A percentile compares a stretch with the other conserved stretches of the same genome.
These are phyloP conservation scores for Dicranocentrus wangi DNA, from an alignment of 2,888 invertebrate genomes.

Conservation along the genomic window DNA sequence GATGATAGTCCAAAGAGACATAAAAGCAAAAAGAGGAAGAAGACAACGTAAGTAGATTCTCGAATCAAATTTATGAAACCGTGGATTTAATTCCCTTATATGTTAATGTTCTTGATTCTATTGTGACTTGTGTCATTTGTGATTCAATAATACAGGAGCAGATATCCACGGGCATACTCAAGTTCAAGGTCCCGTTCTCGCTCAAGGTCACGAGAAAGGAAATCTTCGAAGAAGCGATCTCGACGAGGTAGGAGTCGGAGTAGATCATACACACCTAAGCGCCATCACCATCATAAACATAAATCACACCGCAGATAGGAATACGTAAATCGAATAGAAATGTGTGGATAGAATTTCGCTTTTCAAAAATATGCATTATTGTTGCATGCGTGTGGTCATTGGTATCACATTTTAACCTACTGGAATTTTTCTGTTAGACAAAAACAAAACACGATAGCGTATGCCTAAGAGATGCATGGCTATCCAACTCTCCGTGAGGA, in stretches of 20 bases:
- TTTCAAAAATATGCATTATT: no score
- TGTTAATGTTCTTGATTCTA: not conserved
- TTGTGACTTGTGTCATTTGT: conserved; percentile 14
- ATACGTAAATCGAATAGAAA: not conserved
- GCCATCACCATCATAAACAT: conserved; percentile 66
- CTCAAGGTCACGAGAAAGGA: conserved; percentile 71
- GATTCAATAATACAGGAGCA: conserved; percentile 52
- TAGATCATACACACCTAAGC: conserved; percentile 64
- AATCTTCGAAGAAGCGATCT: conserved; percentile 61
- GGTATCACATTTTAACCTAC: not conserved
- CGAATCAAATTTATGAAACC: no score
- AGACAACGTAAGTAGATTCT: conserved; percentile 73
- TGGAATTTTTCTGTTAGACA: not conserved
- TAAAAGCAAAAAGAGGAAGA: conserved; percentile 74
- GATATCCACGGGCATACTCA: conserved; percentile 72
- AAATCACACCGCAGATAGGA: conserved; percentile 60
- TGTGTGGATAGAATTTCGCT: no score
- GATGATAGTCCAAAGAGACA: conserved; percentile 74
- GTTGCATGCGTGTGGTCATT: no score
- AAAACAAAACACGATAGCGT: no score
- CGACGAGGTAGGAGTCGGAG: conserved; percentile 64
- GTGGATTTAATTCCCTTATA: not conserved
- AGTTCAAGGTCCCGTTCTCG: conserved; percentile 73
- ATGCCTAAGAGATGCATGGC: no score
- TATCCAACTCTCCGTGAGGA: no score